These are phyloP conservation scores for Leptinotarsa rubiginosa DNA, from an alignment of 2,888 invertebrate species.

Conservation along the genomic window DNA sequence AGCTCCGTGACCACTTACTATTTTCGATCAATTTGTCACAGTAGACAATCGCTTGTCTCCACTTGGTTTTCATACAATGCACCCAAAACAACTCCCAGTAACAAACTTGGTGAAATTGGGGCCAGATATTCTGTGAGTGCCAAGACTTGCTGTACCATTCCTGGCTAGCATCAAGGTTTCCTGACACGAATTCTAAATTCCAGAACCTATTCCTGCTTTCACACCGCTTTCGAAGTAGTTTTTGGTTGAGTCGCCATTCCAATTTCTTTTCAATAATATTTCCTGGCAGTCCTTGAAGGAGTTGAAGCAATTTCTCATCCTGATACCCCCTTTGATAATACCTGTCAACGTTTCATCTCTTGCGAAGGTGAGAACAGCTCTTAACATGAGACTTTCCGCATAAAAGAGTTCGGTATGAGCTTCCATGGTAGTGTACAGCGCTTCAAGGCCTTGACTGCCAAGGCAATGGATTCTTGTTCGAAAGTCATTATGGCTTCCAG, in stretches of 20 bases:
- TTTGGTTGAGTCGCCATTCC: slow-evolving; percentile 75
- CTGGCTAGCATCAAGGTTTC: slow-evolving; percentile 78
- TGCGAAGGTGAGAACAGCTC: slow-evolving; percentile 92
- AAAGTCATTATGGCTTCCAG: slow-evolving; percentile 94
- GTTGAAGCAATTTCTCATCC: slow-evolving; percentile 90
- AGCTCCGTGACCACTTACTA: slow-evolving; percentile 92
- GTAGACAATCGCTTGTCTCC: slow-evolving; percentile 80
- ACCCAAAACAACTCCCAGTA: slow-evolving; percentile 96
- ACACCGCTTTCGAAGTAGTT: slow-evolving; percentile 90
- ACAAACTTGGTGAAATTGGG: slow-evolving; percentile 92
- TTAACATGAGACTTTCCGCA: slow-evolving; percentile 89
- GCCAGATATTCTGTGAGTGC: slow-evolving; percentile 85
- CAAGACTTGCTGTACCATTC: slow-evolving; percentile 85
- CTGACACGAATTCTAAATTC: slow-evolving; percentile 83
- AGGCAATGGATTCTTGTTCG: slow-evolving; percentile 81
- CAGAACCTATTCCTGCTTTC: slow-evolving; percentile 91
- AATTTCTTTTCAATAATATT: slow-evolving; percentile 81
- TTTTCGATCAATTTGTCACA: slow-evolving; percentile 78
- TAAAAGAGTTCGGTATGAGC: slow-evolving; percentile 96
- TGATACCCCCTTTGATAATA: slow-evolving; percentile 92
- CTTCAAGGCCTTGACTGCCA: slow-evolving; percentile 82
- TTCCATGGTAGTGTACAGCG: slow-evolving; percentile 80
- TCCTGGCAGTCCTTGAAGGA: slow-evolving; percentile 91
- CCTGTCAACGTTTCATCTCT: slow-evolving; percentile 95
- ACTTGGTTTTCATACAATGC: slow-evolving; percentile 79